Evolutionary conservation across 2,888 invertebrate genomes (phyloP).

Genomic region (Agriotes lineatus): DNA sequence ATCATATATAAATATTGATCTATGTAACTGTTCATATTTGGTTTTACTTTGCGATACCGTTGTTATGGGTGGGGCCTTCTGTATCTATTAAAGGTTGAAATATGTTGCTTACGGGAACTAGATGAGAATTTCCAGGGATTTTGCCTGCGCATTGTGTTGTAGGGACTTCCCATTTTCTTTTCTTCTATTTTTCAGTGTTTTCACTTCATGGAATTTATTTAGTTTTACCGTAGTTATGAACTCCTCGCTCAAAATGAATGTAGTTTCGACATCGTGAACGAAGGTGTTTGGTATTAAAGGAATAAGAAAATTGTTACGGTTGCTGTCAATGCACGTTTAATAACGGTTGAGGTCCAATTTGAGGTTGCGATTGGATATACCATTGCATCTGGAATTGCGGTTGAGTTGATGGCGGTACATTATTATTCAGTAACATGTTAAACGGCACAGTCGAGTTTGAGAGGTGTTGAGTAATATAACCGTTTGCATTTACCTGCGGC

Average conservation of each 20-base stretch:
- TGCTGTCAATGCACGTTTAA: constrained; percentile 15
- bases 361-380: constrained; percentile 16
- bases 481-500: constrained; percentile 2
- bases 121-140: too few species aligned
- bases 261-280: not conserved
- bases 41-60: too few species aligned
- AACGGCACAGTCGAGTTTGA: constrained; percentile 11
- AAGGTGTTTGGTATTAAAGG: not conserved
- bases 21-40: too few species aligned
- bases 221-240: constrained; percentile 5
- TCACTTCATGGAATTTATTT: constrained; percentile 15
- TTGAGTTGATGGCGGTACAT: constrained; percentile 14
- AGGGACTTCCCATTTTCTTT: not conserved
- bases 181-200: constrained; percentile 16
- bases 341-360: constrained; percentile 15
- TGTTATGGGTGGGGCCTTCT: too few species aligned
- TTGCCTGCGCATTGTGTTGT: too few species aligned
- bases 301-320: not conserved
- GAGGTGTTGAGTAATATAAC: not conserved
- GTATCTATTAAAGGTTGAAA: too few species aligned
- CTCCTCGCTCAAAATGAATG: constrained; percentile 3
- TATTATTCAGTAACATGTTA: constrained; percentile 5
- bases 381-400: not conserved
- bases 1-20: too few species aligned
- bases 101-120: too few species aligned